phyloP scores from a whole-genome alignment of 2,797 vertebrate species.

The Capromys pilorides region DNA sequence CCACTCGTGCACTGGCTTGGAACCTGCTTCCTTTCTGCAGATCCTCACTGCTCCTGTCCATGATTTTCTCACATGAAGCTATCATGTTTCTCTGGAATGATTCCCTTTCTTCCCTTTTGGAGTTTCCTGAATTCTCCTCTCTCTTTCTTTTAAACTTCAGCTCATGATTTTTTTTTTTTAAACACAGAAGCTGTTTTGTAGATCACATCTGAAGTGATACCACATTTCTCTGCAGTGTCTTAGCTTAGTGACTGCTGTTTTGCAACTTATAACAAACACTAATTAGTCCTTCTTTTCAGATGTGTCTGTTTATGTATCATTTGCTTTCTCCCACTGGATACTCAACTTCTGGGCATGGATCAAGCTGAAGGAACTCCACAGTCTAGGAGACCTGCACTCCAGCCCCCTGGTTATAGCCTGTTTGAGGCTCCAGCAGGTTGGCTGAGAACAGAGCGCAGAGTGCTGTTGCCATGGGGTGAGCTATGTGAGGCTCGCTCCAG shows the following conservation, averaged over 20 bases:
- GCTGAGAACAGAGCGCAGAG: not conserved
- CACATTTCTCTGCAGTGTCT: not conserved
- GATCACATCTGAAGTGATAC: not conserved
- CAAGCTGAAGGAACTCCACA: not conserved
- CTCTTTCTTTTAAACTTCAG: not conserved
- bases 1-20: not conserved
- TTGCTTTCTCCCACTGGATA: not conserved
- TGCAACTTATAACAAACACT: not conserved
- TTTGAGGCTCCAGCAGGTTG: not conserved
- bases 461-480: not conserved
- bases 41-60: not conserved
- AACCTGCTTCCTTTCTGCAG: not conserved
- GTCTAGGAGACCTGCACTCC: not conserved
- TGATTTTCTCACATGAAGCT: not conserved
- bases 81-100: not conserved
- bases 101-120: not conserved
- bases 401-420: not conserved
- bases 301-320: not conserved
- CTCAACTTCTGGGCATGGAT: not conserved
- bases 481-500: not conserved
- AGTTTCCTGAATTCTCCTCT: not conserved
- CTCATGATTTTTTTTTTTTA: not conserved
- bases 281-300: not conserved
- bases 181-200: not conserved
- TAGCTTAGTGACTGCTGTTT: not conserved